A percentile compares a stretch with the other conserved stretches of the same genome.
Conservation (phyloP, 2,113 vertebrate species). For the Calyptomena viridis region DNA sequence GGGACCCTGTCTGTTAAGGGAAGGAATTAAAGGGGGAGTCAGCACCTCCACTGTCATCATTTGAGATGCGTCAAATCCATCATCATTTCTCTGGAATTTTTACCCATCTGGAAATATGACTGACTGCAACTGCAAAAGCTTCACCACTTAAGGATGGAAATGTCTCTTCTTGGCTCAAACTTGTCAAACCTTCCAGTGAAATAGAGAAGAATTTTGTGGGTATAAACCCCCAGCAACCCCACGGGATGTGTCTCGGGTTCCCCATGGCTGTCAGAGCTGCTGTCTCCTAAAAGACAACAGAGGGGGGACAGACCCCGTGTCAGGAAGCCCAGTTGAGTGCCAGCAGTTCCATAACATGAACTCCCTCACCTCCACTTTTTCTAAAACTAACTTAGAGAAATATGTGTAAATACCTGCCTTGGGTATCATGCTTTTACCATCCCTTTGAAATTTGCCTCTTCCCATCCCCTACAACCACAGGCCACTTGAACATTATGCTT, state of each 20-base stretch:
- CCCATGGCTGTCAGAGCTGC: neutral
- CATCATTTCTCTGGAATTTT: neutral
- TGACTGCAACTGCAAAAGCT: neutral
- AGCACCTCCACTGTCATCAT: neutral
- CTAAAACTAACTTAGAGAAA: neutral
- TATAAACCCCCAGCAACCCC: neutral
- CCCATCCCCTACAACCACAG: neutral
- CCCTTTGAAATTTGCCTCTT: neutral
- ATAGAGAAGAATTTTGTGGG: neutral
- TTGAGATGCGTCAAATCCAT: slow-evolving; percentile 21
- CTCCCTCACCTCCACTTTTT: neutral
- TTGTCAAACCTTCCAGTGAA: neutral
- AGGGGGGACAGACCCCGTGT: neutral
- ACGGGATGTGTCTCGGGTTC: neutral
- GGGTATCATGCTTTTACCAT: neutral
- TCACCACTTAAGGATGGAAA: neutral
- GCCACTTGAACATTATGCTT: neutral
- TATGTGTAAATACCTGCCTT: neutral
- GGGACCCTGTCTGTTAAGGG: slow-evolving; percentile 28
- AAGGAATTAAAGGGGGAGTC: slow-evolving; percentile 26
- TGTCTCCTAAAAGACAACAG: neutral
- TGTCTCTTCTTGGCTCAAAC: neutral
- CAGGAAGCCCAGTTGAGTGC: neutral
- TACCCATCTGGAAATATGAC: slow-evolving; percentile 19
- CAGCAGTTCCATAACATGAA: neutral